A percentile compares a stretch with the other conserved stretches of the same genome.
Evolutionary conservation across 2,797 vertebrate species (phyloP).

Genomic region (Pantherophis vulpinus): DNA sequence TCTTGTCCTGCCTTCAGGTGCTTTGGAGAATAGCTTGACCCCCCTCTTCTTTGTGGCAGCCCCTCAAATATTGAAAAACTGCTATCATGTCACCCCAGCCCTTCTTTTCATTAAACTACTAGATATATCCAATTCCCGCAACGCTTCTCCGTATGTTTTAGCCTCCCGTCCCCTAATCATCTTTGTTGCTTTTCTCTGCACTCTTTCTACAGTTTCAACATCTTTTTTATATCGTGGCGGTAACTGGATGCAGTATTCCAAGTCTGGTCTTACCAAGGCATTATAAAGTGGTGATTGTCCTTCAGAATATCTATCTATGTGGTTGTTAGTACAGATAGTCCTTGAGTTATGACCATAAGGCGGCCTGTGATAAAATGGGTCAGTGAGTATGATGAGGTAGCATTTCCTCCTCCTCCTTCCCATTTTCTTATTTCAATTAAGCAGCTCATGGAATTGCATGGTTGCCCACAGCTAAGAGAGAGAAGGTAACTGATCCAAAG

Average conservation of each 20-base stretch:
- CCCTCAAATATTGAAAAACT: not conserved
- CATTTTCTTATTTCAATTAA: not conserved
- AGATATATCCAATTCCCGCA: not conserved
- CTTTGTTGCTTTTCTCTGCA: not conserved
- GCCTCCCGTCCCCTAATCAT: not conserved
- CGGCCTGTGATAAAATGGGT: not conserved
- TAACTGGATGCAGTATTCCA: not conserved
- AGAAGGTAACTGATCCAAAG: not conserved
- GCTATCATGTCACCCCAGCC: not conserved
- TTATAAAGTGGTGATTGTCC: not conserved
- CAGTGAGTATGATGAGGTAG: not conserved
- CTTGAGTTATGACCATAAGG: not conserved
- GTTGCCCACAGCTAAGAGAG: not conserved
- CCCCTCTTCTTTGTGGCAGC: not conserved
- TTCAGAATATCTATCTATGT: not conserved
- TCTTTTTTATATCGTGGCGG: not conserved
- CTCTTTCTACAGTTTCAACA: not conserved
- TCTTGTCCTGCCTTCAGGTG: not conserved
- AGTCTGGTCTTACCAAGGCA: not conserved
- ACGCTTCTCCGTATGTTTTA: not conserved
- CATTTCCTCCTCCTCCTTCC: not conserved
- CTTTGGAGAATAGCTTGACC: not conserved
- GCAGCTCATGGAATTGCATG: not conserved
- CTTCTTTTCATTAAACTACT: not conserved
- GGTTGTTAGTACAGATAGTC: not conserved